Evolutionary conservation across 2,113 vertebrate genomes (phyloP), one percentile per base, ranked within the genome.

Genomic region (Scalopus aquaticus): DNA sequence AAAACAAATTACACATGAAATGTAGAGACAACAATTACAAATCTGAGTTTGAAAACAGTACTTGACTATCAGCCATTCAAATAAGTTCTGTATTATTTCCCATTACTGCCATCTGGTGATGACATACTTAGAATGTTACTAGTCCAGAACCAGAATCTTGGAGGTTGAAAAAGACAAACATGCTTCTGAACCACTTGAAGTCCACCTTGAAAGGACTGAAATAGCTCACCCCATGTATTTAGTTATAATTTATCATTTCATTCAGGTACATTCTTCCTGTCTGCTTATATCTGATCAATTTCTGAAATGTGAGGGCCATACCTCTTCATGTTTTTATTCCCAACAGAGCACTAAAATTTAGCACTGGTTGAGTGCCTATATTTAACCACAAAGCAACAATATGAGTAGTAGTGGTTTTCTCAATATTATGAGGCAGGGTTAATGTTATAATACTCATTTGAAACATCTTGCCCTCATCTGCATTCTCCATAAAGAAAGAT

Each of bases 41-140:
- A 95, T 81, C 8, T 89, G 73, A 95, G 73, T 92, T 12, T 90
- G n/a, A 88, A 88, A 19, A 85, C 58, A 90, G 62, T 49, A 30
- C 32, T 60, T 82, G 44, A 77, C 44, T 67, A 65, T 22, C 30
- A 77, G 54, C 44, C 90, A 49, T 39, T 84, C 58, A 80, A 62
- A 54, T 62, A 95, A 89, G 7, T 80, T 92, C 51, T 42, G 37
- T 30, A 82, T 49, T 88, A 95, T 19, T 88, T 39, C 5, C 24
- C 37, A 39, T 58, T 73, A 78, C 54, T 83, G 37, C 70, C 39
- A 88, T 90, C 77, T 62, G 3, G 51, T 70, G 49, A 26, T 22
- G 3, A 51, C 5, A 86, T 20, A 81, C 42, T 93, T 73, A 78
- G 20, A 90, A 80, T 1, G 37, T 30, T 39, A 74, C n/a, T n/a